Evolutionary conservation across 2,113 vertebrate species (phyloP).

Genomic region (Pituophis catenifer): DNA sequence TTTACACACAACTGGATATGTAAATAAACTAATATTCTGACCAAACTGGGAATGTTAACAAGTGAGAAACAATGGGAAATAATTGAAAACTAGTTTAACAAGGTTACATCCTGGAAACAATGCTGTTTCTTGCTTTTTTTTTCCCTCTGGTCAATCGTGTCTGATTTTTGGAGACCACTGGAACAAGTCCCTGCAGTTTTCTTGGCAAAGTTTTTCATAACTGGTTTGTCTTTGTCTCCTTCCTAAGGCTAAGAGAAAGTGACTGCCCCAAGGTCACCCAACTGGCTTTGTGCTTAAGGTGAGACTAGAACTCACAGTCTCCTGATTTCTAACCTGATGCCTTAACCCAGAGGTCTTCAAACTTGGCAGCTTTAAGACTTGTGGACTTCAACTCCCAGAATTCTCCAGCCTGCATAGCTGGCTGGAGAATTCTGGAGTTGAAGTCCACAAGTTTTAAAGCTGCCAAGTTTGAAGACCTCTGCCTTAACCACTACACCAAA

Average conservation of each 20-base stretch:
- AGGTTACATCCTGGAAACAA: not conserved
- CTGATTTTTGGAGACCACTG: not conserved
- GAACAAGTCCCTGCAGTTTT: not conserved
- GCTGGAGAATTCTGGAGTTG: too few species aligned
- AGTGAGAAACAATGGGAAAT: not conserved
- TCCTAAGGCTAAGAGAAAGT: not conserved
- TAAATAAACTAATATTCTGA: not conserved
- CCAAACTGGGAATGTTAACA: not conserved
- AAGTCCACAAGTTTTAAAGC: too few species aligned
- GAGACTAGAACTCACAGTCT: not conserved
- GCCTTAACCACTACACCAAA: not conserved
- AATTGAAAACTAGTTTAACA: not conserved
- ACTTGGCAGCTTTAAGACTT: too few species aligned
- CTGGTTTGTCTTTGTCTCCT: not conserved
- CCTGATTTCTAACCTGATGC: not conserved
- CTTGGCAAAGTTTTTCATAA: not conserved
- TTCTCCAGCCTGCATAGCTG: too few species aligned
- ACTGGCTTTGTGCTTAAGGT: not conserved
- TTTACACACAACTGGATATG: not conserved
- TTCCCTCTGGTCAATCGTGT: not conserved
- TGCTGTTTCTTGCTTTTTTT: not conserved
- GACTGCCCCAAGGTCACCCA: not conserved
- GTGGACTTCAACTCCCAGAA: too few species aligned
- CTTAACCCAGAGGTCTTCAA: not conserved
- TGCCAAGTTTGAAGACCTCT: too few species aligned